Percentiles rank a stretch among this genome's conserved stretches.
Evolutionary conservation across 2,113 vertebrate species (phyloP).

Genomic region (Istiophorus platypterus): DNA sequence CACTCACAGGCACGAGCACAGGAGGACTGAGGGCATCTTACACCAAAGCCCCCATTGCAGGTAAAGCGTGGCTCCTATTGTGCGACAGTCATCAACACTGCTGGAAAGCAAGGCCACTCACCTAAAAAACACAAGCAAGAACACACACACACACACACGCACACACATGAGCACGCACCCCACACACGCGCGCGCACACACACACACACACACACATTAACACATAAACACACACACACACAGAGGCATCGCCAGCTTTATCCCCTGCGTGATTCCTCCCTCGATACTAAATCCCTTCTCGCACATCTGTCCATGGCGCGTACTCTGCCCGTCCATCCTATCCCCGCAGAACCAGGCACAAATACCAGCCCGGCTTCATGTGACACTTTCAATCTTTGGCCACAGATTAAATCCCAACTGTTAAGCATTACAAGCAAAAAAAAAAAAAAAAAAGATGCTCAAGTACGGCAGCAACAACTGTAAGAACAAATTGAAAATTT

Average conservation of each 20-base stretch:
- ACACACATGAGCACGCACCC: background rate
- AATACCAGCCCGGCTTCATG: constrained; percentile 46
- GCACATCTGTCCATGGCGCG: constrained; percentile 82
- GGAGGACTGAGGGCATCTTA: constrained; percentile 35
- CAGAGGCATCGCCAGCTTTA: constrained; percentile 58
- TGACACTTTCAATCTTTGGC: constrained; percentile 59
- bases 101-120: constrained; percentile 55
- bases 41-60: constrained; percentile 62
- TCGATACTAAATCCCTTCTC: constrained; percentile 78
- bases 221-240: constrained; percentile 9
- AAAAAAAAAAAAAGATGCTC: too few species aligned
- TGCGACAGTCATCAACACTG: constrained; percentile 37
- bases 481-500: background rate
- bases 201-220: background rate
- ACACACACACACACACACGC: background rate
- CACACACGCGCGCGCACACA: too few species aligned
- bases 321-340: constrained; percentile 56
- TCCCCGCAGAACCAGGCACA: constrained; percentile 44
- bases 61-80: constrained; percentile 56
- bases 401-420: constrained; percentile 52
- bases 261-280: constrained; percentile 79
- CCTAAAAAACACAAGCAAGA: constrained; percentile 15
- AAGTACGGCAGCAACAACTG: constrained; percentile 37
- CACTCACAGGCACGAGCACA: constrained; percentile 12
- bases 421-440: background rate